Percentiles rank a stretch among this genome's conserved stretches.
phyloP scores from a whole-genome alignment of 1,140 invertebrate species.

The Phenacoccus solenopsis region DNA sequence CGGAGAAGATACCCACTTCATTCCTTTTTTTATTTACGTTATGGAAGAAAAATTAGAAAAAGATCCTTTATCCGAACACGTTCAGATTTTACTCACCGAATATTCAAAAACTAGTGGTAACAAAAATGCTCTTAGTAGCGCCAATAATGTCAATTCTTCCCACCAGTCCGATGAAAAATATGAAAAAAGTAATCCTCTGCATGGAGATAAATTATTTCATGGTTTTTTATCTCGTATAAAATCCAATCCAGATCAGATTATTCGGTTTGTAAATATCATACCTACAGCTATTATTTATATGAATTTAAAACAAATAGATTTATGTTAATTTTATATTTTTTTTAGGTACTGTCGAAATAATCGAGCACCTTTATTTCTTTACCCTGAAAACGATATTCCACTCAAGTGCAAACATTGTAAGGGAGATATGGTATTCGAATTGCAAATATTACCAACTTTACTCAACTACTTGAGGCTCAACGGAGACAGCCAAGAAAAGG shows the following conservation, averaged over 20 bases:
- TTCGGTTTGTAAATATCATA: constrained; percentile 43
- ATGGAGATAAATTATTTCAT: constrained; percentile 70
- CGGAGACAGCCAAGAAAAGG: constrained; percentile 33
- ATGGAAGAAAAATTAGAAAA: constrained; percentile 38
- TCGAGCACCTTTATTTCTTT: constrained; percentile 46
- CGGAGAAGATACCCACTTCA: constrained; percentile 32
- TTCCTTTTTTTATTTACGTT: constrained; percentile 45
- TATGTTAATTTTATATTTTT: constrained; percentile 21
- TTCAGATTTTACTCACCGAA: constrained; percentile 46
- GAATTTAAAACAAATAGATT: constrained; percentile 1
- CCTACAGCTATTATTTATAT: constrained; percentile 5
- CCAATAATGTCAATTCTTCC: constrained; percentile 23
- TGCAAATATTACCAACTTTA: constrained; percentile 66
- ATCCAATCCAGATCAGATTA: constrained; percentile 62
- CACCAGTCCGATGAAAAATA: constrained; percentile 46
- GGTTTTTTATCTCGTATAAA: constrained; percentile 58
- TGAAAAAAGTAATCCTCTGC: constrained; percentile 58
- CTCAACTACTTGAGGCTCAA: constrained; percentile 50
- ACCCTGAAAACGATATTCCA: constrained; percentile 41
- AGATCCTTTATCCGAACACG: constrained; percentile 37
- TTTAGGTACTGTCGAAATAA: constrained; percentile 54
- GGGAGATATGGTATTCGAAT: constrained; percentile 55
- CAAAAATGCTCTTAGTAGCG: neutral
- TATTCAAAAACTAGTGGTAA: constrained; percentile 37
- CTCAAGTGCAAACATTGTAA: constrained; percentile 54